Evolutionary conservation across 2,113 vertebrate genomes (phyloP), one percentile per base, ranked within the genome.

Genomic region (Mesocricetus auratus): DNA sequence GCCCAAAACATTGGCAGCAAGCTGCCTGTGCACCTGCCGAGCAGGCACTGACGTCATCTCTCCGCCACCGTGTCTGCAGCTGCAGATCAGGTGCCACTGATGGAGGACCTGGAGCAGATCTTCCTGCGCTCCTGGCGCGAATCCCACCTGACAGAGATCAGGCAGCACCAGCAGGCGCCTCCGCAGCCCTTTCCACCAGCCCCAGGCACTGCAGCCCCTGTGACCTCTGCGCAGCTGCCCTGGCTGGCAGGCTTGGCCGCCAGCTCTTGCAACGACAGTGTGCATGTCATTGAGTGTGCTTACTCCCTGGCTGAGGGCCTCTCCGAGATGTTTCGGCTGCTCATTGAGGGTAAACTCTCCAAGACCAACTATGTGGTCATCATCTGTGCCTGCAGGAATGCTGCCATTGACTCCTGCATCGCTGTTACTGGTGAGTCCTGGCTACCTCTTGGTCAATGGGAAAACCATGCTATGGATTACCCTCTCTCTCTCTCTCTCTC

Each of bases 41-140:
- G 22, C 19, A 0, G 77, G 7, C 1, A 0, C 86, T 81, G 47
- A 94, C 0, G 33, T n/a, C 56, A 5, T 42, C 11, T 19, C 11
- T 29, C 9, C 0, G 4, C 31, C 3, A 0, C 31, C 22, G 1
- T 82, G 50, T 88, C 0, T 86, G 75, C 82, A 99, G 99, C 99
- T 22, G 98, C 99, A 0, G 99, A 99, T 97, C 99, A 99, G 98
- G 99, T 99, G 39, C 99, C 99, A 15, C 97, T 99, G 96, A 99
- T 99, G 96, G 99, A 99, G 95, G 99, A 99, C 96, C 97, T 99
- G 98, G 99, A 99, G 97, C 99, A 99, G 97, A 99, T 99, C 97
- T 99, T 99, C 97, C 99, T 99, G 99, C 99, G 99, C 86, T 99
- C 99, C 0, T 99, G 99, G 99, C 98, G 99, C 0, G 99, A 99